Evolutionary conservation across 2,113 vertebrate species (phyloP).

Genomic region (Procapra przewalskii): DNA sequence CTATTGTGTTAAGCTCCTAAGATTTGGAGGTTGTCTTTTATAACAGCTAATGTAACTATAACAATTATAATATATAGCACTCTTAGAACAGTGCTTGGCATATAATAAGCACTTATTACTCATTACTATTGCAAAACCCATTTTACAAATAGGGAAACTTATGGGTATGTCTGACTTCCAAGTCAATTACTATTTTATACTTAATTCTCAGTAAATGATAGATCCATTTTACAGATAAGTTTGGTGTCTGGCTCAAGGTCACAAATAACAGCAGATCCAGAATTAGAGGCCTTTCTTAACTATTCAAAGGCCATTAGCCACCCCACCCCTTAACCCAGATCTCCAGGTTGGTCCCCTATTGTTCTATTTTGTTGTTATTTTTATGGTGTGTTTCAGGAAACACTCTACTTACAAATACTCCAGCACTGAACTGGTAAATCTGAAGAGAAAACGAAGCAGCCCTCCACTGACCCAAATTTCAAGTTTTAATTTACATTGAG

Average conservation of each 20-base stretch:
- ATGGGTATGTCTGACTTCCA: not conserved
- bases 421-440: not conserved
- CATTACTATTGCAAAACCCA: not conserved
- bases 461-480: constrained; percentile 60
- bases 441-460: constrained; percentile 29
- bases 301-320: not conserved
- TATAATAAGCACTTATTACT: not conserved
- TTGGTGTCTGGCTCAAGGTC: not conserved
- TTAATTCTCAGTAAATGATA: not conserved
- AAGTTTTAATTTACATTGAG: constrained; percentile 77
- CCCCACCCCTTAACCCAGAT: not conserved
- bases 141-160: not conserved
- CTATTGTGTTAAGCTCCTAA: not conserved
- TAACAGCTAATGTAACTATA: not conserved
- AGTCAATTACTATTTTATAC: not conserved
- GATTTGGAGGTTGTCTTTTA: not conserved
- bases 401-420: not conserved
- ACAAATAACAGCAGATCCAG: not conserved
- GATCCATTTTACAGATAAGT: not conserved
- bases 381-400: constrained; percentile 11
- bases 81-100: not conserved
- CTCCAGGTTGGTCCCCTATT: not conserved
- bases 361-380: not conserved
- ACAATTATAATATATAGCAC: not conserved
- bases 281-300: not conserved